Evolutionary conservation across 2,888 invertebrate genomes (phyloP).

Genomic region (Geotrupes spiniger): DNA sequence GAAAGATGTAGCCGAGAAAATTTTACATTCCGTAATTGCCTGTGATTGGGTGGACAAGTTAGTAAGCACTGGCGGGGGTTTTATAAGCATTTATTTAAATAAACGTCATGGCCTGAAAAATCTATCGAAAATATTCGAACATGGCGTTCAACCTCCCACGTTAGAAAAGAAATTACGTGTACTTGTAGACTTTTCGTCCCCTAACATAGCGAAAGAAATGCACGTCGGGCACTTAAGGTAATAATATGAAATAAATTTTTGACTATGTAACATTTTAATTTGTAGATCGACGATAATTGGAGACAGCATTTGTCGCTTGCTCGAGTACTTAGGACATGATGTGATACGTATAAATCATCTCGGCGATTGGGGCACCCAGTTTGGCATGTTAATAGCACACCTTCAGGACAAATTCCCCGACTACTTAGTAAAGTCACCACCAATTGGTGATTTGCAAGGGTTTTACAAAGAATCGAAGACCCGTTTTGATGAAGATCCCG

Average conservation of each 20-base stretch:
- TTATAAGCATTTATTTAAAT: conserved; percentile 82
- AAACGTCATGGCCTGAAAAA: conserved; percentile 59
- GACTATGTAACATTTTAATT: conserved; percentile 13
- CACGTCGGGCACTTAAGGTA: conserved; percentile 93
- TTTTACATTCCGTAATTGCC: conserved; percentile 65
- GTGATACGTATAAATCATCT: conserved; percentile 91
- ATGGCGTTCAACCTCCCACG: conserved; percentile 68
- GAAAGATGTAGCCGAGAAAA: conserved; percentile 77
- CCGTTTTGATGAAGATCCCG: conserved; percentile 89
- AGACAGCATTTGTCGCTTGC: conserved; percentile 82
- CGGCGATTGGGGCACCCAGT: conserved; percentile 99
- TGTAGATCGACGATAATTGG: conserved; percentile 93
- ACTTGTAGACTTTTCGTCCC: conserved; percentile 93
- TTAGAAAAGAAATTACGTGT: conserved; percentile 61
- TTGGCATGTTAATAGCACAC: conserved; percentile 99
- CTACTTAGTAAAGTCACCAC: conserved; percentile 76
- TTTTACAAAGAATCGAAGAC: conserved; percentile 88
- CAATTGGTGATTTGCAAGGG: conserved; percentile 85
- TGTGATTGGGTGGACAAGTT: conserved; percentile 69
- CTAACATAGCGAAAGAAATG: conserved; percentile 99
- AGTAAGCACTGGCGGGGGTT: conserved; percentile 88
- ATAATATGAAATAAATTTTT: conserved; percentile 9
- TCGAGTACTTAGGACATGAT: conserved; percentile 90
- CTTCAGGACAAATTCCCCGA: conserved; percentile 89
- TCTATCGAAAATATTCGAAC: conserved; percentile 60